Evolutionary conservation across 2,113 vertebrate species (phyloP).

Genomic region (Copsychus sechellarum): DNA sequence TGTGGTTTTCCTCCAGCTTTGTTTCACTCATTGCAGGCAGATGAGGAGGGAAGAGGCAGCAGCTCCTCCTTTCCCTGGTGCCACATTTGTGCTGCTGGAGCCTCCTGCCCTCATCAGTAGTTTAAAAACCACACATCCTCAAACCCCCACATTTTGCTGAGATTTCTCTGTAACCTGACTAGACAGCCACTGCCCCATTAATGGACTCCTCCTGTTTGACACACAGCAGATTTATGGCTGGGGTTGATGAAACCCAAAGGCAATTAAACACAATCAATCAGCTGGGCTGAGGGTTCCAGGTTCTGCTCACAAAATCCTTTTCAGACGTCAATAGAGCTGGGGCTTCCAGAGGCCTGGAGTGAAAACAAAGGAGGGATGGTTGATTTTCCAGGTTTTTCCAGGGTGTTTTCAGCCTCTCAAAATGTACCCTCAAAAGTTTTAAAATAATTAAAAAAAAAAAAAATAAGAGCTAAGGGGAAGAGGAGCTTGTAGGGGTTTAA

Average conservation of each 20-base stretch:
- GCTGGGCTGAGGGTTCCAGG: constrained; percentile 16
- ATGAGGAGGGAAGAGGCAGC: background rate
- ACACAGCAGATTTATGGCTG: constrained; percentile 1
- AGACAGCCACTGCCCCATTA: background rate
- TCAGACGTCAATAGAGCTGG: background rate
- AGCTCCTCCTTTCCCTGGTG: background rate
- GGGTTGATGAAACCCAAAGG: constrained; percentile 34
- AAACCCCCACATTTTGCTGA: background rate
- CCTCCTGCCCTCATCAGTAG: background rate
- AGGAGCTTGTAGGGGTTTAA: background rate
- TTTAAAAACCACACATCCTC: background rate
- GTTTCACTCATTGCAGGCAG: background rate
- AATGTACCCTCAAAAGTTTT: background rate
- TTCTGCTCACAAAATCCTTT: background rate
- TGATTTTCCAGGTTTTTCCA: background rate
- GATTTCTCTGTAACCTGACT: constrained; percentile 10
- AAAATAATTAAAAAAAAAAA: background rate
- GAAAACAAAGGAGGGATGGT: background rate
- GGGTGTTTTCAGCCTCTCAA: background rate
- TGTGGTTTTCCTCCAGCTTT: background rate
- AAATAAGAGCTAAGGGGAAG: background rate
- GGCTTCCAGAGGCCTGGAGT: background rate
- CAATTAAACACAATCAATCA: constrained; percentile 56
- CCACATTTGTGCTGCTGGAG: background rate
- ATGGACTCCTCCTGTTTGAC: constrained; percentile 27